These are phyloP conservation scores for Drosophila nannoptera DNA, from an alignment of 1,140 invertebrate species.

Conservation along the genomic window DNA sequence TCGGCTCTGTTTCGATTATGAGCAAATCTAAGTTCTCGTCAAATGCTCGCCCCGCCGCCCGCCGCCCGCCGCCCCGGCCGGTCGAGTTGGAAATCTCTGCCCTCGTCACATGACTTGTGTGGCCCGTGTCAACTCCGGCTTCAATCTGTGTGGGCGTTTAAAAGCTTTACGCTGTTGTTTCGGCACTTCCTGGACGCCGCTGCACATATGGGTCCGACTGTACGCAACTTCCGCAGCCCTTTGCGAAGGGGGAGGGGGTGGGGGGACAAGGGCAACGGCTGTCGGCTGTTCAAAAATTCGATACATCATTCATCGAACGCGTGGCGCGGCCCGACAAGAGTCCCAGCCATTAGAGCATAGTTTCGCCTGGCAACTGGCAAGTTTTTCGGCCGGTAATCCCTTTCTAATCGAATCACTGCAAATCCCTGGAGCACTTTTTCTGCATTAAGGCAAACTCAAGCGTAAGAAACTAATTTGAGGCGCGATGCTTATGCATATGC, in stretches of 20 bases:
- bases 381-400: conserved; percentile 60
- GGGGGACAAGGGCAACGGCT: conserved; percentile 28
- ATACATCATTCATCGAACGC: conserved; percentile 73
- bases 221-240: conserved; percentile 47
- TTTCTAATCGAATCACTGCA: conserved; percentile 74
- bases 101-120: conserved; percentile 28
- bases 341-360: conserved; percentile 48
- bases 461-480: conserved; percentile 76
- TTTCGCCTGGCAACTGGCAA: conserved; percentile 23
- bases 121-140: conserved; percentile 20
- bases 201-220: conserved; percentile 26
- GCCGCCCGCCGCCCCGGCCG: no score
- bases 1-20: no score
- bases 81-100: not conserved
- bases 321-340: conserved; percentile 48
- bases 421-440: conserved; percentile 66
- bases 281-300: conserved; percentile 66
- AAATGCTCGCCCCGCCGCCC: no score
- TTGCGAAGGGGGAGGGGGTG: no score
- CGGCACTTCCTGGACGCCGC: conserved; percentile 49
- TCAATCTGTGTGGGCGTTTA: conserved; percentile 60
- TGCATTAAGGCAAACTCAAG: conserved; percentile 72
- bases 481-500: conserved; percentile 64
- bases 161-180: conserved; percentile 75
- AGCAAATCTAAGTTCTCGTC: no score